Evolutionary conservation across 2,797 vertebrate species (phyloP).

Genomic region (Triplophysa bombifrons): DNA sequence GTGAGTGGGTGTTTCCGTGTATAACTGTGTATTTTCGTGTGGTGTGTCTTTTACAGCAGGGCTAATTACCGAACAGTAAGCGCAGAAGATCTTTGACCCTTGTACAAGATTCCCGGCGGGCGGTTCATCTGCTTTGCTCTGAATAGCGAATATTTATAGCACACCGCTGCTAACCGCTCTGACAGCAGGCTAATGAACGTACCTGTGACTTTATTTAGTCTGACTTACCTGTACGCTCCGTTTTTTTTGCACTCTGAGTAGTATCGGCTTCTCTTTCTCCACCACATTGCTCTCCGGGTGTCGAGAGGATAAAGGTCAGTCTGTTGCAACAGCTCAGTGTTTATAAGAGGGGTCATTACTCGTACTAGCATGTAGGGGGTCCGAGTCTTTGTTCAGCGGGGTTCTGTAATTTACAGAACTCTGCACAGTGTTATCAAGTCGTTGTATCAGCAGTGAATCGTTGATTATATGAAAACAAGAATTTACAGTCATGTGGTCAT

Average conservation of each 20-base stretch:
- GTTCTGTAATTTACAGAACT: constrained; percentile 12
- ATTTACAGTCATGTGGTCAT: background rate
- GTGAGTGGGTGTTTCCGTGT: background rate
- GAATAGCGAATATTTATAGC: constrained; percentile 61
- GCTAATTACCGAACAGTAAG: constrained; percentile 52
- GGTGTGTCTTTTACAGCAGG: constrained; percentile 24
- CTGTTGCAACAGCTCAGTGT: constrained; percentile 43
- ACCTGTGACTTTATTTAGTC: constrained; percentile 34
- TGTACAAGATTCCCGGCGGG: background rate
- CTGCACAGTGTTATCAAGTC: background rate
- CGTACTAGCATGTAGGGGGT: background rate
- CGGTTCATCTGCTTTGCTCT: background rate
- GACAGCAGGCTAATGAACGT: constrained; percentile 61
- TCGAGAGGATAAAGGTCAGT: constrained; percentile 49
- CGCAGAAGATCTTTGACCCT: constrained; percentile 47
- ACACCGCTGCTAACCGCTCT: constrained; percentile 50
- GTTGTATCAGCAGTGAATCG: background rate
- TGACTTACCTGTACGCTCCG: constrained; percentile 13
- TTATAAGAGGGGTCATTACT: constrained; percentile 27
- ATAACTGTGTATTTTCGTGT: constrained; percentile 33
- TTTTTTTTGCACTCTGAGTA: background rate
- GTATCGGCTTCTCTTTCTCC: background rate
- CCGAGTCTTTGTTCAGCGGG: constrained; percentile 8
- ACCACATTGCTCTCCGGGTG: constrained; percentile 20
- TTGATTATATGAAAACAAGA: background rate